Percentiles rank a stretch among this genome's conserved stretches.
These are phyloP conservation scores for Nixonia krombeini DNA, from an alignment of 1,140 invertebrate species.

Conservation along the genomic window DNA sequence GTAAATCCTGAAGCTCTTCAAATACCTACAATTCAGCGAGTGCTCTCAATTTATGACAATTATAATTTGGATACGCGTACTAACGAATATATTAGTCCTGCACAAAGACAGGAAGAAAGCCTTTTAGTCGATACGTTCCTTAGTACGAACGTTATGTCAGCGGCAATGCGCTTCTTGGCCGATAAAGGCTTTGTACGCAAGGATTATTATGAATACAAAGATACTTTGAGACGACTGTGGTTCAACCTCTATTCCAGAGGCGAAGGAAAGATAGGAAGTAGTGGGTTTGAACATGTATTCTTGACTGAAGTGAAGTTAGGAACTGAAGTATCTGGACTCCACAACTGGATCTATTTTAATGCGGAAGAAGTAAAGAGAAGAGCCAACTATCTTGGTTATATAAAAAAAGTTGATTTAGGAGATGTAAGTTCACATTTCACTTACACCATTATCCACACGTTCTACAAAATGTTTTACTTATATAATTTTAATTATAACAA, in stretches of 20 bases:
- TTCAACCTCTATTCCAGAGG: slow-evolving; percentile 86
- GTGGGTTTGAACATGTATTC: slow-evolving; percentile 91
- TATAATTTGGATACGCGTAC: slow-evolving; percentile 81
- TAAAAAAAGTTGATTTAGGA: slow-evolving; percentile 80
- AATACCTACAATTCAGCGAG: slow-evolving; percentile 78
- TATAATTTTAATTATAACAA: slow-evolving; percentile 5
- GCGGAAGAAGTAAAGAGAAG: slow-evolving; percentile 78
- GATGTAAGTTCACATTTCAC: slow-evolving; percentile 78
- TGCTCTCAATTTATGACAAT: slow-evolving; percentile 81
- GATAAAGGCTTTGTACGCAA: slow-evolving; percentile 68
- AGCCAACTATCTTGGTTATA: slow-evolving; percentile 86
- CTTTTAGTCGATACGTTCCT: slow-evolving; percentile 76
- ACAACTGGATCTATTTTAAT: slow-evolving; percentile 91
- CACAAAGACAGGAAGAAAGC: slow-evolving; percentile 75
- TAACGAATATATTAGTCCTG: slow-evolving; percentile 83
- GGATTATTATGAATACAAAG: slow-evolving; percentile 75
- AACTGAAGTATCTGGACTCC: slow-evolving; percentile 82
- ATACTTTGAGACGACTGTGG: slow-evolving; percentile 83
- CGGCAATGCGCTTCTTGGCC: slow-evolving; percentile 75
- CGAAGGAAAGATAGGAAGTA: slow-evolving; percentile 82
- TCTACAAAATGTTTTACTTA: not conserved
- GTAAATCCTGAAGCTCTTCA: slow-evolving; percentile 74
- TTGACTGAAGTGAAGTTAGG: slow-evolving; percentile 83
- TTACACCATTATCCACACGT: no score
- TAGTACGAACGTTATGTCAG: slow-evolving; percentile 76